Evolutionary conservation across 2,888 invertebrate species (phyloP), one percentile per base, ranked within the genome.

Genomic region (Liopterus haemorrhoidalis): DNA sequence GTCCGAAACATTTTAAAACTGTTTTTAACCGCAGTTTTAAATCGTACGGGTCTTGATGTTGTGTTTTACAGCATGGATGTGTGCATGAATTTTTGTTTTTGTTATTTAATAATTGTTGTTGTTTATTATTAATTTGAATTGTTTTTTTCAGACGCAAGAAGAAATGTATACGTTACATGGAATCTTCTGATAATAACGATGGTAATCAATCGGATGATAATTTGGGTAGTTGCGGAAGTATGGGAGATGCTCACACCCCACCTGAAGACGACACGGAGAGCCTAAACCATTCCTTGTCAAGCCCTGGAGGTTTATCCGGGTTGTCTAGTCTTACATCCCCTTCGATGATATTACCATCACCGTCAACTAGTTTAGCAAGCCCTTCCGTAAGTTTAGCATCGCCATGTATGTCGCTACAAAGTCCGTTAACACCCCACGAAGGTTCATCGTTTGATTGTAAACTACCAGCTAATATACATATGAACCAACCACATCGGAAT

Each of bases 81-180:
- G n/a, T n/a, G n/a, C n/a, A n/a, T n/a, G n/a, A n/a, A n/a, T n/a
- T n/a, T n/a, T n/a, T n/a, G n/a, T n/a, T n/a, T n/a, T n/a, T n/a
- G n/a, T n/a, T n/a, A n/a, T n/a, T n/a, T n/a, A n/a, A n/a, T n/a
- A n/a, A n/a, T n/a, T n/a, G n/a, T n/a, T n/a, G n/a, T n/a, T n/a
- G n/a, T n/a, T n/a, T n/a, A n/a, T n/a, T n/a, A 48, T 40, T 30
- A 32, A 32, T 24, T 24, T 11, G 30, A 33, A 22, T 41, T 30
- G 40, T 43, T 46, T 50, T 57, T 76, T 75, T 4, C 76, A 93
- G 92, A 78, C 90, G 93, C 78, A 93, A 93, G 81, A 93, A 93
- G 74, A 93, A 93, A 74, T 93, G 93, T 78, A 88, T 93, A 65
- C 86, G 93, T 59, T 93, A 93, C 75, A 85, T 91, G 85, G 92